Conservation (phyloP, 2,113 vertebrate species). For the Amazona guildingii region DNA sequence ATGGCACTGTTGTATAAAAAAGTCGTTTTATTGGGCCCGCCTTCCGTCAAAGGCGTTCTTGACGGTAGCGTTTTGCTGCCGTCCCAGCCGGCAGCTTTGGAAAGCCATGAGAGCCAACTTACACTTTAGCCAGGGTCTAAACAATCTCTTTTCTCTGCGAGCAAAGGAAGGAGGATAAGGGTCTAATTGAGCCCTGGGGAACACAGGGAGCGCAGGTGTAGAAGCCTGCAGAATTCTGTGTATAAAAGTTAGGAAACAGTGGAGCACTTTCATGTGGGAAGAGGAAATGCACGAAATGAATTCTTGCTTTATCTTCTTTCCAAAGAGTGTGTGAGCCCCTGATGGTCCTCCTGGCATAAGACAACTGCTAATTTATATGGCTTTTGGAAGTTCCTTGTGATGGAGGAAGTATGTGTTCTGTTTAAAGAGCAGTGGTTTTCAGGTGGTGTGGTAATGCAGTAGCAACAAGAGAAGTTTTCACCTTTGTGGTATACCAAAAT, state of each 20-base stretch:
- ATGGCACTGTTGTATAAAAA: not conserved
- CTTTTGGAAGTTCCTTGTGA: not conserved
- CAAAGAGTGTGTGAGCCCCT: not conserved
- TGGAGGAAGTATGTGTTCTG: not conserved
- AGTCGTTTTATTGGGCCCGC: rapidly evolving
- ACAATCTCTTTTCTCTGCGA: not conserved
- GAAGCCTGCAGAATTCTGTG: not conserved
- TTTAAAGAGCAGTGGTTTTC: not conserved
- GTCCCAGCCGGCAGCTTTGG: not conserved
- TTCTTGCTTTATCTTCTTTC: not conserved
- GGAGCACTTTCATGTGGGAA: not conserved
- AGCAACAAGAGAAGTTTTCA: not conserved
- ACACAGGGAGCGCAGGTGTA: not conserved
- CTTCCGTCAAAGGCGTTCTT: not conserved
- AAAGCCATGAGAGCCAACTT: rapidly evolving
- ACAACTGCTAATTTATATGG: not conserved
- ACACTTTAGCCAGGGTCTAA: not conserved
- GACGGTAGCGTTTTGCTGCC: not conserved
- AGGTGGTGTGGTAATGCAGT: not conserved
- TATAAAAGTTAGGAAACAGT: not conserved
- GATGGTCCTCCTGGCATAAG: not conserved
- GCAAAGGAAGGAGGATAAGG: not conserved
- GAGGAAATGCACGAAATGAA: not conserved
- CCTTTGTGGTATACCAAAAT: not conserved
- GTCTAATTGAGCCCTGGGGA: not conserved